Evolutionary conservation across 1,140 invertebrate species (phyloP).

Genomic region (Brachionus asplanchnoidis): DNA sequence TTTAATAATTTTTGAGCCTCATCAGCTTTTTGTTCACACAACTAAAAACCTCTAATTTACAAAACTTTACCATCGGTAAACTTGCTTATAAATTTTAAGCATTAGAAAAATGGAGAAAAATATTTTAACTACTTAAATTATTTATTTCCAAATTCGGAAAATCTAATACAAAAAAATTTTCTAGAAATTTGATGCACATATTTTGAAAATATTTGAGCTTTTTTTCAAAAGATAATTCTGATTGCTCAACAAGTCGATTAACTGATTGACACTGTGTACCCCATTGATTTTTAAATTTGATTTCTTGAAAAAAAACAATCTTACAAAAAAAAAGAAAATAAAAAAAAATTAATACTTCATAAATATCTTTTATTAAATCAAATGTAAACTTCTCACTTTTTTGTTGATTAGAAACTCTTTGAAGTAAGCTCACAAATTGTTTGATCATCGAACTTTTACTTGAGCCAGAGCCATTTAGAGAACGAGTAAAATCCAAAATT

Average conservation of each 20-base stretch:
- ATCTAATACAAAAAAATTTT: not conserved
- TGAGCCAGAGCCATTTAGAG: not conserved
- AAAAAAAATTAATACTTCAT: conserved; percentile 58
- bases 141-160: too few relatives aligned
- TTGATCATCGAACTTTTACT: conserved; percentile 15
- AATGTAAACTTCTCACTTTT: not conserved
- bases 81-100: too few relatives aligned
- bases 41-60: too few relatives aligned
- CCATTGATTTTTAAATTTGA: not conserved
- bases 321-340: not conserved
- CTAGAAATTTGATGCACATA: not conserved
- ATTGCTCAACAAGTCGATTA: not conserved
- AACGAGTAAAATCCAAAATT: conserved; percentile 3
- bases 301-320: not conserved
- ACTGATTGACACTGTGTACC: not conserved
- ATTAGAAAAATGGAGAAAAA: too few relatives aligned
- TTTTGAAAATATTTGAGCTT: not conserved
- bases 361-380: conserved; percentile 13
- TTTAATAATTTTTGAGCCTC: too few relatives aligned
- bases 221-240: not conserved
- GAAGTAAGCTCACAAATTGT: conserved; percentile 19
- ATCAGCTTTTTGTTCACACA: too few relatives aligned
- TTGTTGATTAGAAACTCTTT: not conserved
- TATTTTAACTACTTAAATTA: too few relatives aligned
- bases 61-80: too few relatives aligned